Base-by-base conservation (phyloP, 2,888 invertebrate species). In the Autographa gamma region DNA sequence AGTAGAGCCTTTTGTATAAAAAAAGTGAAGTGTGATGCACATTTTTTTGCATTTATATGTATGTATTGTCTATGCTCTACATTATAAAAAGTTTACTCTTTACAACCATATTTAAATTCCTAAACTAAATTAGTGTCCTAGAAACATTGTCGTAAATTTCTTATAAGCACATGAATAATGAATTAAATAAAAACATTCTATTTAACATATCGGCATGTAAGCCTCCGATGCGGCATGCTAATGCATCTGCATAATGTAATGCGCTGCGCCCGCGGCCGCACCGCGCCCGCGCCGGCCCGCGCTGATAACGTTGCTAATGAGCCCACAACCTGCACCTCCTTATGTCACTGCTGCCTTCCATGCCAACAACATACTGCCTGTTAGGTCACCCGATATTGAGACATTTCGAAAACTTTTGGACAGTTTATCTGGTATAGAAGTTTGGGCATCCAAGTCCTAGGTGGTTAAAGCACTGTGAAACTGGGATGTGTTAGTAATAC, bases 301-400 rank as follows among this genome's bases (percentile, higher is more conserved):
- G 77, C 41, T 80, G 89, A 91, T 91, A 90, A 85, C 84, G 71
- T 82, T 86, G 88, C 89, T 90, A 91, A 91, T 91, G 90, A 91
- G 88, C 77, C 64, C 77, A 11, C 38, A 11, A 38, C 67, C 61
- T 58, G 58, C 52, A 34, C 34, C 56, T 60, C 54, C 73, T 65
- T 69, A 60, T 65, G 75, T 73, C 79, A 73, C 58, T 65, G 14
- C 60, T 38, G 56, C 54, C 67, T 74, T 67, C 19, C 59, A 63
- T 59, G 7, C 63, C 14, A 64, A 67, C 69, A 68, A 32, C 59
- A 59, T 75, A 18, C 13, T 32, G 41, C 9, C 18, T 48, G 2
- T 48, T 56, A 2, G 13, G 19, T 56, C 54, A 14, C 19, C 25
- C 5, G 25, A 11, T 56, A 25, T 56, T 56, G 14, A 56, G 54